Base-by-base conservation (phyloP, 2,888 invertebrate genomes). In the Drosophila prolongata region DNA sequence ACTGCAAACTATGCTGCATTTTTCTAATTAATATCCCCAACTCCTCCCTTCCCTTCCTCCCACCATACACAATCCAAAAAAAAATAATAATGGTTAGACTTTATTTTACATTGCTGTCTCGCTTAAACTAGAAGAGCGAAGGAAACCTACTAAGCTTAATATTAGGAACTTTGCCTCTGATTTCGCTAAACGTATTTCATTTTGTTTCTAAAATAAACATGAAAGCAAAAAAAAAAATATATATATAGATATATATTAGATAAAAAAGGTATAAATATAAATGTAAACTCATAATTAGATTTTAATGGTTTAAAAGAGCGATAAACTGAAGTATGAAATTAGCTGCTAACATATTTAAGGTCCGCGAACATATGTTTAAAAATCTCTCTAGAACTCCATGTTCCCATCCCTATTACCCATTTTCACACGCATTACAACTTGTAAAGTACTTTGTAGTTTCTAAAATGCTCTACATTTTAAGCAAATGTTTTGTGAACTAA, bases 201-300 rank as follows among this genome's bases (percentile, higher is more conserved):
- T 87, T 80, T 84, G 77, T 81, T 81, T 84, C 66, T 74, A 84
- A 81, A 81, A 84, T 87, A 78, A 70, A 68, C 38, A 56, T 53
- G 56, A 30, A 56, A 62, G 53, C 44, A 56, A 52, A 49, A 24
- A 37, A 10, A 19, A 35, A 40, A 19, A 49, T 14, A 65, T 14
- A 37, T 24, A 62, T 40, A n/a, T 24, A 52, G 42, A 61, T 52
- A 56, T 37, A 24, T 55, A 55, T 56, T 35, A 58, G 14, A 34
- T 14, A 27, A 24, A 60, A 49, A 49, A 11, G 16, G 16, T 37
- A 19, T 46, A 53, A 30, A 54, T 49, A 37, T 40, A 9, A 42
- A 34, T 42, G 61, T 61, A 60, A 60, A 60, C 62, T 61, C 61
- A 60, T 60, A 44, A 62, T 35, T 62, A 62, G 62, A 24, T 42